Conservation (phyloP, 2,113 vertebrate genomes). For the Daphoenositta chrysoptera region DNA sequence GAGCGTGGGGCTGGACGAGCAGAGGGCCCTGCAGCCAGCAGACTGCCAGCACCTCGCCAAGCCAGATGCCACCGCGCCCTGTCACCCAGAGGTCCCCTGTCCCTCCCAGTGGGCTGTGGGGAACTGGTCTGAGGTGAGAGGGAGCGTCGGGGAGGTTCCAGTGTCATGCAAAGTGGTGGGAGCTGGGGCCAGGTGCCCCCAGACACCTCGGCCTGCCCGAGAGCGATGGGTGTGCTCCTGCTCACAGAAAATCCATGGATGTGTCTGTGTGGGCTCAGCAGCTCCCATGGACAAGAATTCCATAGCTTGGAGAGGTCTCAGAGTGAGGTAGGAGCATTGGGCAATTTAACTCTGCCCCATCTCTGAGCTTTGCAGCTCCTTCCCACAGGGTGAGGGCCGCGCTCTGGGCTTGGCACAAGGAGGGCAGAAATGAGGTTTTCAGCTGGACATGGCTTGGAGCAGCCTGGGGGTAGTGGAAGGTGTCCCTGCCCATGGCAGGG, state of each 20-base stretch:
- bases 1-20: slow-evolving; percentile 83
- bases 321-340: fast-evolving
- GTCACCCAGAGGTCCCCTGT: slow-evolving; percentile 79
- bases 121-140: slow-evolving; percentile 87
- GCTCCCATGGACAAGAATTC: fast-evolving
- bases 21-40: slow-evolving; percentile 73
- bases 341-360: neutral
- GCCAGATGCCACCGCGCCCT: slow-evolving; percentile 71
- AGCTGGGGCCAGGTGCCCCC: neutral
- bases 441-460: neutral
- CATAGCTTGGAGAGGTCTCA: fast-evolving
- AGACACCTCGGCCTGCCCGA: fast-evolving
- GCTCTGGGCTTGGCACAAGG: neutral
- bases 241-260: fast-evolving
- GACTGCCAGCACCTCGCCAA: slow-evolving; percentile 79
- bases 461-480: neutral
- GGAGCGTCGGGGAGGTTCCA: fast-evolving
- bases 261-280: neutral
- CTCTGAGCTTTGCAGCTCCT: neutral
- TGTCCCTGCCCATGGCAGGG: neutral
- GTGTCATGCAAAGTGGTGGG: neutral
- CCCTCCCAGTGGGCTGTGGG: slow-evolving; percentile 83
- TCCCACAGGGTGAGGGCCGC: neutral
- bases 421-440: neutral
- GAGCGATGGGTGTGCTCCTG: fast-evolving